Evolutionary conservation across 2,888 invertebrate genomes (phyloP).

Genomic region (Cephus sareptanus): DNA sequence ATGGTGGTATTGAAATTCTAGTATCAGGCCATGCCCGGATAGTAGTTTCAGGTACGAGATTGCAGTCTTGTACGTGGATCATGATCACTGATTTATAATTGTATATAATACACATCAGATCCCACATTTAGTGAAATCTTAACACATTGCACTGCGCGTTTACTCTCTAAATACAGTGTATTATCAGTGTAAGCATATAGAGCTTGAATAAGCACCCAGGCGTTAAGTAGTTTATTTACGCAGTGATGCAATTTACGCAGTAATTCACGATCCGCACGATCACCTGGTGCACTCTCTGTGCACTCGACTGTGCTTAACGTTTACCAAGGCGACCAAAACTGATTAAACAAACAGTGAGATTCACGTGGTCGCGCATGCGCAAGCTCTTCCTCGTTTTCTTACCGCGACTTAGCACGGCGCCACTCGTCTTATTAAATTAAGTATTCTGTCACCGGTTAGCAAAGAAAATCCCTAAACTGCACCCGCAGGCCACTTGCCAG

Average conservation of each 20-base stretch:
- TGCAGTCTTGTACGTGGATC: too few relatives aligned
- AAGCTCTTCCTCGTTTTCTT: background rate
- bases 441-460: background rate
- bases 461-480: background rate
- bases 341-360: background rate
- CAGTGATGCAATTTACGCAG: background rate
- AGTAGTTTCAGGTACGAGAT: too few relatives aligned
- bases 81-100: too few relatives aligned
- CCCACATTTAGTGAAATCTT: background rate
- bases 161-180: background rate
- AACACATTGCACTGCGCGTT: background rate
- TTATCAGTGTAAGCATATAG: background rate
- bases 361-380: background rate
- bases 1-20: background rate
- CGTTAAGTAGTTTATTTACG: background rate
- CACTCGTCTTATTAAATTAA: background rate
- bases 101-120: too few relatives aligned
- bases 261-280: background rate
- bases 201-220: background rate
- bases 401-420: background rate
- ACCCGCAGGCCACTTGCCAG: background rate
- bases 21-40: background rate
- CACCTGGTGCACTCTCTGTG: background rate
- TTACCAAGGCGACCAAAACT: background rate
- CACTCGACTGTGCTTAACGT: background rate